A percentile compares a stretch with the other conserved stretches of the same genome.
phyloP scores from a whole-genome alignment of 2,113 vertebrate species.

The Ceyx margarethae region DNA sequence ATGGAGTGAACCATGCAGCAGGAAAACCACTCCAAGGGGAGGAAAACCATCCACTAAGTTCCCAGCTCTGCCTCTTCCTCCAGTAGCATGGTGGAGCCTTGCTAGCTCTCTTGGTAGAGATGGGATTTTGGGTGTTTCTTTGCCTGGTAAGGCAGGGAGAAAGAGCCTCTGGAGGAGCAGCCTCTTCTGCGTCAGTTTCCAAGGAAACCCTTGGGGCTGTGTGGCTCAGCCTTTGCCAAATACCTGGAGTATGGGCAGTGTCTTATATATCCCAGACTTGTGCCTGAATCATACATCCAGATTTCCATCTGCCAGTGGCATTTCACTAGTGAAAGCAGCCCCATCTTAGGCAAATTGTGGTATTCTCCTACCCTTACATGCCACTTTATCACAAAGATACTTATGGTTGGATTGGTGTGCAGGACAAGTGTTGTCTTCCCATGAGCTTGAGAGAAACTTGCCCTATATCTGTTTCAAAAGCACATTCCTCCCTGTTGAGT shows the following conservation, averaged over 20 bases:
- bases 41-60: not conserved
- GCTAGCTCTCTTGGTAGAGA: not conserved
- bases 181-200: constrained; percentile 1
- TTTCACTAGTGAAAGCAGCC: not conserved
- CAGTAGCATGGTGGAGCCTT: rapidly evolving
- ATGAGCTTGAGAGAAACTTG: not conserved
- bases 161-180: not conserved
- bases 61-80: not conserved
- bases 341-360: not conserved
- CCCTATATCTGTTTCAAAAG: not conserved
- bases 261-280: not conserved
- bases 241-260: not conserved
- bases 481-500: not conserved
- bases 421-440: not conserved
- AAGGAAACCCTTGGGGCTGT: not conserved
- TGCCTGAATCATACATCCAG: not conserved
- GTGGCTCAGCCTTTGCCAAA: not conserved
- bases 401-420: not conserved
- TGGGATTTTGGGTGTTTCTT: not conserved
- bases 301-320: not conserved
- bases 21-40: not conserved
- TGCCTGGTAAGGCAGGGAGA: not conserved
- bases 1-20: not conserved
- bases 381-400: not conserved
- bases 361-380: not conserved